Evolutionary conservation across 2,113 vertebrate genomes (phyloP).

Genomic region (Pagrus major): DNA sequence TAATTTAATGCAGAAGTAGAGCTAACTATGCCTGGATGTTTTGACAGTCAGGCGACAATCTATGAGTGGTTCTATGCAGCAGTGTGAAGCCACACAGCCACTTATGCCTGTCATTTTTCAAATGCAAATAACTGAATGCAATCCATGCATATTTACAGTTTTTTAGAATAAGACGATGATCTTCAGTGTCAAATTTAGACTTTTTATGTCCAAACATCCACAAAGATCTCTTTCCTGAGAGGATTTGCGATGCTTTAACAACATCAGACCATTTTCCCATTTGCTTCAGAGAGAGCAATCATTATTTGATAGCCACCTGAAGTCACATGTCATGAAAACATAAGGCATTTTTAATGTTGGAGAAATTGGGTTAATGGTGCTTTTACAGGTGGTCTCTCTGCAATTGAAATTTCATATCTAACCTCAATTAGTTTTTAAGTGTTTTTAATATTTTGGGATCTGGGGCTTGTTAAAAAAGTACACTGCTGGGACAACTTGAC

Average conservation of each 20-base stretch:
- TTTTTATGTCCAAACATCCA: not conserved
- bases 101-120: too few species aligned
- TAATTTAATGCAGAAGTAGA: not conserved
- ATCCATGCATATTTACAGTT: not conserved
- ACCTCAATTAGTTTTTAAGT: not conserved
- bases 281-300: not conserved
- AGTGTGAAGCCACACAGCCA: too few species aligned
- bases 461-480: conserved; percentile 11
- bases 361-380: not conserved
- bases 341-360: not conserved
- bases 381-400: conserved; percentile 4
- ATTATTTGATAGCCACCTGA: not conserved
- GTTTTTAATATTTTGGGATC: conserved; percentile 21
- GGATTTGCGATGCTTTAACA: not conserved
- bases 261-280: not conserved
- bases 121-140: not conserved
- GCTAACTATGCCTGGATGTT: not conserved
- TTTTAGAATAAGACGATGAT: not conserved
- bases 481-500: conserved; percentile 36
- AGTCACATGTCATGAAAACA: not conserved
- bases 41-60: not conserved
- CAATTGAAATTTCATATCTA: not conserved
- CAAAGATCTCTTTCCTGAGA: not conserved
- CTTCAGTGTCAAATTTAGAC: not conserved
- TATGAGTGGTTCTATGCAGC: not conserved